Evolutionary conservation across 2,888 invertebrate species (phyloP).

Genomic region (Parnassius apollo): DNA sequence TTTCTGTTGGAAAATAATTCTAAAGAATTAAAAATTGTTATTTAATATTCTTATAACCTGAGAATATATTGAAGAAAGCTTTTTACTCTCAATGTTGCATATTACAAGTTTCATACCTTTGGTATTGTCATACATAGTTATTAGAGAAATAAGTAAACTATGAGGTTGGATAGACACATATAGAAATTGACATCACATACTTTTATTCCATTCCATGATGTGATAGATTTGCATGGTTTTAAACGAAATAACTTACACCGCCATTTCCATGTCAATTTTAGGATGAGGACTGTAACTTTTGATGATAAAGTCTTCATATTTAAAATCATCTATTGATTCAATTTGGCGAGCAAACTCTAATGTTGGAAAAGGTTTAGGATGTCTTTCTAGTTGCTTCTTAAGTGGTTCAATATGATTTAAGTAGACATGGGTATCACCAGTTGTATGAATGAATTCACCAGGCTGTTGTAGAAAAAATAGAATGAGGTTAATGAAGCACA

Average conservation of each 20-base stretch:
- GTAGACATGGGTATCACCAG: constrained; percentile 98
- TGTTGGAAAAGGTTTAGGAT: constrained; percentile 91
- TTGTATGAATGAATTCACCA: constrained; percentile 95
- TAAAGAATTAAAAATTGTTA: neutral
- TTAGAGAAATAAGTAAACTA: no score
- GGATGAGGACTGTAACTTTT: constrained; percentile 92
- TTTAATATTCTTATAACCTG: no score
- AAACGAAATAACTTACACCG: constrained; percentile 67
- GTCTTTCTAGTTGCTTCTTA: constrained; percentile 88
- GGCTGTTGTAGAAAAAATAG: constrained; percentile 77
- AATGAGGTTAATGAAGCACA: neutral
- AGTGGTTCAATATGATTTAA: constrained; percentile 93
- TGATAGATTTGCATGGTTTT: neutral
- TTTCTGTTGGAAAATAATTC: neutral
- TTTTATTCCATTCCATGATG: no score
- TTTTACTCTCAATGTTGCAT: no score
- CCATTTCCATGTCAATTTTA: constrained; percentile 96
- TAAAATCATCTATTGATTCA: constrained; percentile 92
- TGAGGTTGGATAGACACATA: no score
- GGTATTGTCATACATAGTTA: no score
- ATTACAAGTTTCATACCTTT: no score
- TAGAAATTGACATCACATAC: no score
- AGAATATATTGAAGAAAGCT: no score
- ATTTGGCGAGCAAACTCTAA: constrained; percentile 88
- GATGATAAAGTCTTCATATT: constrained; percentile 91